phyloP scores from a whole-genome alignment of 2,888 invertebrate species.

The Platycnemis pennipes region DNA sequence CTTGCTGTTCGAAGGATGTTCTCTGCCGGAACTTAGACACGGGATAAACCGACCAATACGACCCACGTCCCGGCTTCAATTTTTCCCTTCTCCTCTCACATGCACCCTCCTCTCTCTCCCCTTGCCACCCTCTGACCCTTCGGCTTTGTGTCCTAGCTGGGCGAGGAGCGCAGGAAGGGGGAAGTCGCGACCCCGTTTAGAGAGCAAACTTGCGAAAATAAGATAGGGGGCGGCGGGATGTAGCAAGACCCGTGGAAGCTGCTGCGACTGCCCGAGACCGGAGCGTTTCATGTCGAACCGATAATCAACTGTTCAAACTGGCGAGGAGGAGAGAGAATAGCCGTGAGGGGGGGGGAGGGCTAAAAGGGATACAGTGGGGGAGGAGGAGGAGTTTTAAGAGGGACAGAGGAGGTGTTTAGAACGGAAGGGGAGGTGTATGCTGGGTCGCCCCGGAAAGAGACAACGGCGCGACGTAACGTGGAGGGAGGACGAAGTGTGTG shows the following conservation, averaged over 20 bases:
- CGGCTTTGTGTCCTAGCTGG: too few relatives aligned
- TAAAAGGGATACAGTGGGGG: too few relatives aligned
- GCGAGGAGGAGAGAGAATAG: not conserved
- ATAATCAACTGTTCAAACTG: slow-evolving; percentile 47
- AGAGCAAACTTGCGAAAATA: too few relatives aligned
- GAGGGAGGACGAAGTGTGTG: not conserved
- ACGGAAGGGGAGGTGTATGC: not conserved
- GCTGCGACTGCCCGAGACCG: too few relatives aligned
- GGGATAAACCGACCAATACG: too few relatives aligned
- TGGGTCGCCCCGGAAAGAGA: not conserved
- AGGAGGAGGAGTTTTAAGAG: not conserved
- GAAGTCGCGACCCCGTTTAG: too few relatives aligned
- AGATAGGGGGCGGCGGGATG: too few relatives aligned
- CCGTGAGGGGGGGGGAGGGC: not conserved
- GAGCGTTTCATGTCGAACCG: slow-evolving; percentile 1
- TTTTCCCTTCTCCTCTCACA: not conserved
- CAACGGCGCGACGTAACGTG: not conserved
- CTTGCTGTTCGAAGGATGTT: too few relatives aligned
- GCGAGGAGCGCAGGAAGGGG: too few relatives aligned
- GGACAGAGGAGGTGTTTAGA: not conserved
- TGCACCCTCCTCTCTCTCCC: not conserved
- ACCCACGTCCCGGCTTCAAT: not conserved
- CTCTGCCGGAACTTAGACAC: too few relatives aligned
- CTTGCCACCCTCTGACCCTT: not conserved
- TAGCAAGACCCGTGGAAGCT: too few relatives aligned